A percentile compares a stretch with the other conserved stretches of the same genome.
These are phyloP conservation scores for Linepithema humile DNA, from an alignment of 1,140 invertebrate genomes.

Conservation along the genomic window DNA sequence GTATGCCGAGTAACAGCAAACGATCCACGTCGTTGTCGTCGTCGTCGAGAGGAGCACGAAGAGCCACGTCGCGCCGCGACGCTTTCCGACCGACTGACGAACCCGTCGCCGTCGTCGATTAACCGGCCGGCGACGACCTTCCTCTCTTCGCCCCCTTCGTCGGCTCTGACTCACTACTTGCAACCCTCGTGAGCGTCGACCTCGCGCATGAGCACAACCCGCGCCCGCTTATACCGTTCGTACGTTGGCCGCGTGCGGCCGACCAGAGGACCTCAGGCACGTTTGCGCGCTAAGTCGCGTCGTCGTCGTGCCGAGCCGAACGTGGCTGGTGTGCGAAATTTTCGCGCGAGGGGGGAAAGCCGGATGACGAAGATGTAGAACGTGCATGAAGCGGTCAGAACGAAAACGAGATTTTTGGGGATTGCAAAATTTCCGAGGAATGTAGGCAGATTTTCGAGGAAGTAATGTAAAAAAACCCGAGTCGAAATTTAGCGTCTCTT, in stretches of 20 bases:
- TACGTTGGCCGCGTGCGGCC: neutral
- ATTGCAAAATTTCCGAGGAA: neutral
- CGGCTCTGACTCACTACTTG: slow-evolving; percentile 64
- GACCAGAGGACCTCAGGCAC: slow-evolving; percentile 26
- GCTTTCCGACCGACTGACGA: slow-evolving; percentile 79
- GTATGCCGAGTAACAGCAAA: neutral
- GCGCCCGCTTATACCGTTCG: neutral
- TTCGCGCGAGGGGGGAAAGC: neutral
- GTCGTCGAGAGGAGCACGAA: slow-evolving; percentile 9
- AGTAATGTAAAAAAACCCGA: neutral
- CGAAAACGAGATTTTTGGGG: neutral
- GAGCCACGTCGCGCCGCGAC: slow-evolving; percentile 72
- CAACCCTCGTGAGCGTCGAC: slow-evolving; percentile 59
- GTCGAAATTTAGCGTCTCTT: too few relatives aligned
- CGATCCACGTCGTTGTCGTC: slow-evolving; percentile 20
- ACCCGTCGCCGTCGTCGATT: slow-evolving; percentile 61
- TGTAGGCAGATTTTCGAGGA: neutral
- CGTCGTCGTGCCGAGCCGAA: slow-evolving; percentile 35
- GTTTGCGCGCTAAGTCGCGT: slow-evolving; percentile 31
- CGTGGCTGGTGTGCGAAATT: slow-evolving; percentile 29
- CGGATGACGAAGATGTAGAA: neutral
- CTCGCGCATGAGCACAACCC: slow-evolving; percentile 39
- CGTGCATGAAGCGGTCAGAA: neutral
- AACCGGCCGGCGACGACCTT: slow-evolving; percentile 32
- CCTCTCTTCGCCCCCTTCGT: slow-evolving; percentile 37